Percentiles rank a stretch among this genome's conserved stretches.
phyloP scores from a whole-genome alignment of 92 coral and sea anemone genomes.

The Zoanthus sansibaricus region DNA sequence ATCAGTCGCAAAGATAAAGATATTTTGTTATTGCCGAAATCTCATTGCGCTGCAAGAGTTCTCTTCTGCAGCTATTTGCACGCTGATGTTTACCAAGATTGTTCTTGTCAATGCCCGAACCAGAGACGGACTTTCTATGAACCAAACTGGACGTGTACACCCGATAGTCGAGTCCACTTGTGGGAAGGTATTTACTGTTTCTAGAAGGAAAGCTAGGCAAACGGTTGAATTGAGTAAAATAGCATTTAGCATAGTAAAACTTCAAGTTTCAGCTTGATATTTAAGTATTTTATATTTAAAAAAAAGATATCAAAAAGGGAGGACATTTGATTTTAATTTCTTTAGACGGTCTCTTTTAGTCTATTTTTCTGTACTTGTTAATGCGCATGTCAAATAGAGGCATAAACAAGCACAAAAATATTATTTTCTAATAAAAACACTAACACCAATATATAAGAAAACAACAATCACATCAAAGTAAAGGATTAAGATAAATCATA shows the following conservation, averaged over 20 bases:
- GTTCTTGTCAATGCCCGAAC: slow-evolving; percentile 33
- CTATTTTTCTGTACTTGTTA: too few relatives aligned
- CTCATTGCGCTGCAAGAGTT: slow-evolving; percentile 8
- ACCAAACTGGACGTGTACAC: slow-evolving; percentile 41
- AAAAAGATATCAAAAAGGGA: background rate
- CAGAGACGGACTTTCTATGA: slow-evolving; percentile 27
- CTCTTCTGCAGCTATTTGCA: slow-evolving; percentile 14
- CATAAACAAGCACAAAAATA: too few relatives aligned
- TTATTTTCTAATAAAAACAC: too few relatives aligned
- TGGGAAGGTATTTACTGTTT: slow-evolving; percentile 31
- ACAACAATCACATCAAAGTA: too few relatives aligned
- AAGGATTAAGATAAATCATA: too few relatives aligned
- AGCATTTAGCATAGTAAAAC: background rate
- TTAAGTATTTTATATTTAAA: background rate
- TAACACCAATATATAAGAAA: too few relatives aligned
- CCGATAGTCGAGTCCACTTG: background rate
- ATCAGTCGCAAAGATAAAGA: background rate
- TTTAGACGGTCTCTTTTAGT: too few relatives aligned
- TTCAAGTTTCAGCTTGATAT: background rate
- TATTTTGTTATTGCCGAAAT: slow-evolving; percentile 10
- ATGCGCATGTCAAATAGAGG: too few relatives aligned
- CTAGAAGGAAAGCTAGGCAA: background rate
- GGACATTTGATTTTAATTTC: too few relatives aligned
- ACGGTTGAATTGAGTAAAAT: background rate
- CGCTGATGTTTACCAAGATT: background rate